Conservation (phyloP, 2,888 invertebrate genomes). For the Myathropa florea region DNA sequence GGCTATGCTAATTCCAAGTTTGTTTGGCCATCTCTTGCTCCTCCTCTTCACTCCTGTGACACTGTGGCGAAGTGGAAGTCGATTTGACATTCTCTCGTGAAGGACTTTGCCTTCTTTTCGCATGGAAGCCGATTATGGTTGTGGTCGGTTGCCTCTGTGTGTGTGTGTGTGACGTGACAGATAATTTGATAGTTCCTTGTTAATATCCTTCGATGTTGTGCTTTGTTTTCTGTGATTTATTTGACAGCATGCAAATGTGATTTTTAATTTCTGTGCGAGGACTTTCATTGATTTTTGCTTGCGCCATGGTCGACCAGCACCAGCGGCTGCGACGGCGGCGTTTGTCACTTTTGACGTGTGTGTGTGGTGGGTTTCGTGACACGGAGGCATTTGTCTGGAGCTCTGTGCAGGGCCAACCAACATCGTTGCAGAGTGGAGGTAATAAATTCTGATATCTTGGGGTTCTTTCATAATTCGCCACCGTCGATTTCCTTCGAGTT, state of each 20-base stretch:
- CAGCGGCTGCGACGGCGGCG: background rate
- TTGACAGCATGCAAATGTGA: slow-evolving; percentile 62
- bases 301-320: background rate
- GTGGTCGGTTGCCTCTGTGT: background rate
- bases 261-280: slow-evolving; percentile 58
- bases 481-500: background rate
- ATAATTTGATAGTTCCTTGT: slow-evolving; percentile 65
- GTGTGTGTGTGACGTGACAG: slow-evolving; percentile 36
- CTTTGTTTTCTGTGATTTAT: slow-evolving; percentile 54
- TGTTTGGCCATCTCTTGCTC: slow-evolving; percentile 43
- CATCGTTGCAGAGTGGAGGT: background rate
- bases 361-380: slow-evolving; percentile 21
- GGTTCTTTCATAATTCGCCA: slow-evolving; percentile 44
- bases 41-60: background rate
- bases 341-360: background rate
- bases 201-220: slow-evolving; percentile 36
- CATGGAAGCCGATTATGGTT: slow-evolving; percentile 48
- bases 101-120: slow-evolving; percentile 3
- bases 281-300: slow-evolving; percentile 29
- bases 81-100: slow-evolving; percentile 60
- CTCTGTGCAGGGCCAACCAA: background rate
- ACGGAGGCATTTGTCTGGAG: slow-evolving; percentile 40
- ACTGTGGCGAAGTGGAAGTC: slow-evolving; percentile 46
- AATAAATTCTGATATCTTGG: slow-evolving; percentile 39
- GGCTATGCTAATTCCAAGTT: slow-evolving; percentile 69